A percentile compares a stretch with the other conserved stretches of the same genome.
These are phyloP conservation scores for Xanthorhoe designata DNA, from an alignment of 2,888 invertebrate species.

Conservation along the genomic window DNA sequence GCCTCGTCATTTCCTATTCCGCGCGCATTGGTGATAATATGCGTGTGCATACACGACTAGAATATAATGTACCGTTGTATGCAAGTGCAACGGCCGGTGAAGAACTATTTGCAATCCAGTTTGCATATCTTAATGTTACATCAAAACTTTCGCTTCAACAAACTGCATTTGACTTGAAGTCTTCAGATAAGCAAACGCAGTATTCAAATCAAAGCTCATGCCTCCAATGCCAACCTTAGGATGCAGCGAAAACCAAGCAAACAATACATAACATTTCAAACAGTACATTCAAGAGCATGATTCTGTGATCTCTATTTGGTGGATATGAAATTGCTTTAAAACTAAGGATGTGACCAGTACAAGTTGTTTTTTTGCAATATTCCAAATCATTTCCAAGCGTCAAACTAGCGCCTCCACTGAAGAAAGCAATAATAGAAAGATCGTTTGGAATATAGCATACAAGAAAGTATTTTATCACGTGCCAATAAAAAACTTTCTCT, in stretches of 20 bases:
- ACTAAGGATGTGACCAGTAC: constrained; percentile 30
- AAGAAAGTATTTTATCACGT: constrained; percentile 25
- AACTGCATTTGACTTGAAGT: constrained; percentile 81
- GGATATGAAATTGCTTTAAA: constrained; percentile 44
- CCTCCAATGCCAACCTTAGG: constrained; percentile 49
- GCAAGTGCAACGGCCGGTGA: constrained; percentile 75
- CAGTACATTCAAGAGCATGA: constrained; percentile 54
- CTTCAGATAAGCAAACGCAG: constrained; percentile 34
- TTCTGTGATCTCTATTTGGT: constrained; percentile 50
- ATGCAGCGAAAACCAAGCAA: constrained; percentile 58
- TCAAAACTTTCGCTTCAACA: constrained; percentile 74
- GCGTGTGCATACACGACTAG: constrained; percentile 65
- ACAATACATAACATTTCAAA: constrained; percentile 43
- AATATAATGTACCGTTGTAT: constrained; percentile 67
- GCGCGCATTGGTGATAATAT: constrained; percentile 61
- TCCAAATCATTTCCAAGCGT: not conserved
- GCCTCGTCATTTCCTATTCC: constrained; percentile 63
- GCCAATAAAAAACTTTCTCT: constrained; percentile 32
- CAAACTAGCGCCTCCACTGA: too few relatives aligned
- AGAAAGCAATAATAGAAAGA: not conserved
- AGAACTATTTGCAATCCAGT: constrained; percentile 67
- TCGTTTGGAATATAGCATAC: constrained; percentile 13
- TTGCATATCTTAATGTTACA: constrained; percentile 68
- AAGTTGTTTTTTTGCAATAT: constrained; percentile 16
- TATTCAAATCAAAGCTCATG: constrained; percentile 55